phyloP scores from a whole-genome alignment of 2,797 vertebrate genomes.

The Acipenser ruthenus region DNA sequence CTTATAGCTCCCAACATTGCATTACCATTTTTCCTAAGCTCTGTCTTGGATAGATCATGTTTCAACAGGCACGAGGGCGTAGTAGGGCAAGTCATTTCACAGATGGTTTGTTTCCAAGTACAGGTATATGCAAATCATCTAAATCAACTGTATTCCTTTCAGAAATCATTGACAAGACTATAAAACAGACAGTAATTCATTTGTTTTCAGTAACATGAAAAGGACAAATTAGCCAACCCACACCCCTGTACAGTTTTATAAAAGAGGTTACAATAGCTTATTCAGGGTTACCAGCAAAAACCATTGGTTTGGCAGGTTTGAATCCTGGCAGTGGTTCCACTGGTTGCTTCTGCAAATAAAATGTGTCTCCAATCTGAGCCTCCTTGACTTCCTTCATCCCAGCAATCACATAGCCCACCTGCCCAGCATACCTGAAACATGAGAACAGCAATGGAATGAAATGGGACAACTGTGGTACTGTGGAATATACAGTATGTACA shows the following conservation, averaged over 20 bases:
- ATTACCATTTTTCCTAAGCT: too few relatives aligned
- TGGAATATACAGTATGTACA: neutral
- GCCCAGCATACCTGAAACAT: slow-evolving; percentile 79
- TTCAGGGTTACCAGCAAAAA: slow-evolving; percentile 81
- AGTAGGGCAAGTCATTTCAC: too few relatives aligned
- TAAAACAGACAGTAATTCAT: neutral
- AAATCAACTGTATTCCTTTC: neutral
- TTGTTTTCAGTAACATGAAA: neutral
- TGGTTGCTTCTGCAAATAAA: slow-evolving; percentile 75
- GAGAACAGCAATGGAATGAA: slow-evolving; percentile 12
- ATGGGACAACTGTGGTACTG: neutral
- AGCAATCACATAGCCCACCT: slow-evolving; percentile 88
- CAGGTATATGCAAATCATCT: too few relatives aligned
- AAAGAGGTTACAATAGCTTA: neutral
- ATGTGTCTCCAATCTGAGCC: slow-evolving; percentile 93
- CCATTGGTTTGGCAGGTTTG: slow-evolving; percentile 91
- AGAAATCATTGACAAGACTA: neutral
- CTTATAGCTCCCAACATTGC: too few relatives aligned
- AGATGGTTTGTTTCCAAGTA: too few relatives aligned
- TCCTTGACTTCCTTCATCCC: slow-evolving; percentile 96
- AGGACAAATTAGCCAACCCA: neutral
- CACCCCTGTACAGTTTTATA: too few relatives aligned
- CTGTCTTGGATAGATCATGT: too few relatives aligned
- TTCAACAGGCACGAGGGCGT: too few relatives aligned
- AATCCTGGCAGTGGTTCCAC: slow-evolving; percentile 88